Percentiles rank a stretch among this genome's conserved stretches.
Conservation (phyloP, 64 coral and sea anemone species). For the Actinia tenebrosa region DNA sequence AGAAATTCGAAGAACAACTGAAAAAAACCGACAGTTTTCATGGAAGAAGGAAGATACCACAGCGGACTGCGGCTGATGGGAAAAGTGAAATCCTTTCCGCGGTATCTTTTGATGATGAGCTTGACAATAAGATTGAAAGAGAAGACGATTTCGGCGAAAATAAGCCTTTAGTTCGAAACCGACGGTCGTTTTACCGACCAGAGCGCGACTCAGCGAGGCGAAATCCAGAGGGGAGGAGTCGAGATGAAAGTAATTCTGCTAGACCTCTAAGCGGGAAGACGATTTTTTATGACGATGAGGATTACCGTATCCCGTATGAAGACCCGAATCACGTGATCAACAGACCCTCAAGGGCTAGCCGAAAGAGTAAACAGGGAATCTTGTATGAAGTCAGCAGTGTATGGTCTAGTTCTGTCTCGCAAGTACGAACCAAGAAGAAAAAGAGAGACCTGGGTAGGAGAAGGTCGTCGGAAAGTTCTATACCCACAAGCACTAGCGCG, state of each 20-base stretch:
- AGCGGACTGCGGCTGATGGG: conserved; percentile 57
- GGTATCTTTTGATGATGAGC: not conserved
- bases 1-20: conserved; percentile 44
- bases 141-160: not conserved
- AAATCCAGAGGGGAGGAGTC: conserved; percentile 55
- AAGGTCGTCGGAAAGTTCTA: not conserved
- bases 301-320: conserved; percentile 22
- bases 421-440: not conserved
- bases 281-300: conserved; percentile 33
- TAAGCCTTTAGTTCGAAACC: not conserved
- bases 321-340: conserved; percentile 17
- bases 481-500: not conserved
- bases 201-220: not conserved
- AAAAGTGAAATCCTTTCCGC: conserved; percentile 26
- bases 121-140: not conserved
- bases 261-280: not conserved
- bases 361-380: not conserved
- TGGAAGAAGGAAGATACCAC: not conserved
- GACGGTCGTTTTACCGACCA: conserved; percentile 17
- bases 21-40: conserved; percentile 7
- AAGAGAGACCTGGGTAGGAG: not conserved
- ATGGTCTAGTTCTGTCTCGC: not conserved
- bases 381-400: conserved; percentile 14
- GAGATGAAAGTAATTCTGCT: conserved; percentile 13
- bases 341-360: not conserved